These are phyloP conservation scores for Zelostemma sp. DNA, from an alignment of 1,140 invertebrate species.

Conservation along the genomic window DNA sequence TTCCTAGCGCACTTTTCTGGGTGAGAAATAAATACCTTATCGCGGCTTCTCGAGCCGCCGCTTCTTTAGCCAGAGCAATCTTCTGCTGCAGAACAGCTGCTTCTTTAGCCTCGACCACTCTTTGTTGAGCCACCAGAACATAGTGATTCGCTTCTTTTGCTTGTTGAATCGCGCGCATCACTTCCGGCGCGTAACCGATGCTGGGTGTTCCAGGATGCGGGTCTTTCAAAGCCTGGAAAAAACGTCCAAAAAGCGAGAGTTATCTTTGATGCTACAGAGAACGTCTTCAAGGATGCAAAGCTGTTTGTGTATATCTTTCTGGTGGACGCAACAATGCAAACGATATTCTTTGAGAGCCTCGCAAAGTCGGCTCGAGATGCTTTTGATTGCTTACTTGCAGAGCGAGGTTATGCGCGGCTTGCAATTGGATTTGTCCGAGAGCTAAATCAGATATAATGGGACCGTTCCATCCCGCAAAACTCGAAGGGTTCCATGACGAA, in stretches of 20 bases:
- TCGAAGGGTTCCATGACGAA: constrained; percentile 49
- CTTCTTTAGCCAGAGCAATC: constrained; percentile 63
- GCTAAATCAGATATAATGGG: constrained; percentile 52
- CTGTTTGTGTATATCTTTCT: too few species aligned
- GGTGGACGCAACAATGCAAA: too few species aligned
- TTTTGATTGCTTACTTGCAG: constrained; percentile 57
- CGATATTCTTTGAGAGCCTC: not conserved
- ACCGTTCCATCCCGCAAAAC: constrained; percentile 50
- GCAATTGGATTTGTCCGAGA: constrained; percentile 60
- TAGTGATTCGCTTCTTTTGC: constrained; percentile 66
- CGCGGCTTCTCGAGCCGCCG: constrained; percentile 60
- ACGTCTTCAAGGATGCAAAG: not conserved
- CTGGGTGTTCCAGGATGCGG: constrained; percentile 54
- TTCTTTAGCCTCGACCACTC: constrained; percentile 63
- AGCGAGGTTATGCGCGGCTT: constrained; percentile 64
- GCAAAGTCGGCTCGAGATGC: too few species aligned
- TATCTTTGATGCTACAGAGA: not conserved
- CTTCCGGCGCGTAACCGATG: constrained; percentile 64
- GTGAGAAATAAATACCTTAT: constrained; percentile 48
- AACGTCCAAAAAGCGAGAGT: not conserved
- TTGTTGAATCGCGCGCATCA: constrained; percentile 61
- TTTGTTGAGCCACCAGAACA: constrained; percentile 62
- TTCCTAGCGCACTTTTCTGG: too few species aligned
- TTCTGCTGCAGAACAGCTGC: constrained; percentile 62
- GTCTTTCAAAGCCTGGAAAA: constrained; percentile 56